phyloP scores from a whole-genome alignment of 2,113 vertebrate species.

The Oncorhynchus mykiss region DNA sequence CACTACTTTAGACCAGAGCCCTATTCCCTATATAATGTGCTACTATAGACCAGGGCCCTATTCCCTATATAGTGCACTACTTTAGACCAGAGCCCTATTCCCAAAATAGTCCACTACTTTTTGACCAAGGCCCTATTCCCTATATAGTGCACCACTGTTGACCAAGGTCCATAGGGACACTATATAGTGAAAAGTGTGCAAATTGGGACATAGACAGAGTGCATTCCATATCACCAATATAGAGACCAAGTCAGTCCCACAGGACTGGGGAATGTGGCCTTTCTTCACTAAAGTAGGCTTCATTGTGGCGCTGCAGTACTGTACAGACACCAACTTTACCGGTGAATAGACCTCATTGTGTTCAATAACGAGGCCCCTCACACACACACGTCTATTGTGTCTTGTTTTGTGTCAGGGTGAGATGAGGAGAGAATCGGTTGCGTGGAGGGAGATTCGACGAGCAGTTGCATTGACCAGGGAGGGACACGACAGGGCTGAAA shows the following conservation, averaged over 20 bases:
- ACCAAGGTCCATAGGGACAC: no score
- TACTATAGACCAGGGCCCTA: no score
- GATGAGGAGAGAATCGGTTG: slow-evolving; percentile 6
- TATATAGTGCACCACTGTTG: no score
- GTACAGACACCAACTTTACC: slow-evolving; percentile 14
- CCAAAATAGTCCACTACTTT: no score
- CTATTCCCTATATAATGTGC: no score
- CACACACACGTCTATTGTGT: neutral
- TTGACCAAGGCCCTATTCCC: no score
- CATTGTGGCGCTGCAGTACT: slow-evolving; percentile 36
- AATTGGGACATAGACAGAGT: slow-evolving; percentile 30
- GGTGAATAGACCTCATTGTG: slow-evolving; percentile 48
- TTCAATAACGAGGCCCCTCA: slow-evolving; percentile 49
- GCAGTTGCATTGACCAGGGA: neutral
- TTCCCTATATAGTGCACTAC: no score
- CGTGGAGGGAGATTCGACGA: neutral
- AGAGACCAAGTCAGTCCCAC: slow-evolving; percentile 46
- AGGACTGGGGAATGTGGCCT: slow-evolving; percentile 51
- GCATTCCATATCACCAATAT: slow-evolving; percentile 39
- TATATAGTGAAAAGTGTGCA: neutral
- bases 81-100: no score
- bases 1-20: no score
- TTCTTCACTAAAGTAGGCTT: slow-evolving; percentile 38
- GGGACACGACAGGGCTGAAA: no score
- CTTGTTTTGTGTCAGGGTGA: slow-evolving; percentile 23